Percentiles rank a stretch among this genome's conserved stretches.
Evolutionary conservation across 1,140 invertebrate species (phyloP).

Genomic region (Bombus sylvicola): DNA sequence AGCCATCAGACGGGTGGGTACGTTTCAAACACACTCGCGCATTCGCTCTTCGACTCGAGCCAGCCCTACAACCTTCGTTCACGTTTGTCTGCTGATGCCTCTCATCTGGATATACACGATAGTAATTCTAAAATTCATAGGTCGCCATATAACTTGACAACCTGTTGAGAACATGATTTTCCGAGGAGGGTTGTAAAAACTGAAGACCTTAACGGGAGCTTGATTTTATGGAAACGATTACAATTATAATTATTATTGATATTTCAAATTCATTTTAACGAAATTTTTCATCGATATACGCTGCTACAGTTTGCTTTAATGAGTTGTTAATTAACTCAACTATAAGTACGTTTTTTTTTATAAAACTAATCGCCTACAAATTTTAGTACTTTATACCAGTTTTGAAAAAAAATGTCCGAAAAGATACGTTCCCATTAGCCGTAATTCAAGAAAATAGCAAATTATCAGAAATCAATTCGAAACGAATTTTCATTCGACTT

Average conservation of each 20-base stretch:
- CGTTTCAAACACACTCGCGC: background rate
- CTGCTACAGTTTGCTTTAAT: too few species aligned
- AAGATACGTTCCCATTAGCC: too few species aligned
- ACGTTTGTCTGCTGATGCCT: background rate
- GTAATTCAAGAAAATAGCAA: background rate
- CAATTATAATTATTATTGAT: too few species aligned
- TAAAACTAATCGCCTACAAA: fast-evolving
- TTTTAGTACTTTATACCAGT: background rate
- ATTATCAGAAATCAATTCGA: background rate
- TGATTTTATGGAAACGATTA: background rate
- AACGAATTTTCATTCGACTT: background rate
- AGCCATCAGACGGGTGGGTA: background rate
- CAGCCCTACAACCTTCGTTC: background rate
- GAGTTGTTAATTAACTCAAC: background rate
- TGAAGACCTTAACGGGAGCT: too few species aligned
- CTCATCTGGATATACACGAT: too few species aligned
- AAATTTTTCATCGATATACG: background rate
- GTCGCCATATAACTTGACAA: background rate
- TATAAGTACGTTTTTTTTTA: background rate
- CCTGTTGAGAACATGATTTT: background rate
- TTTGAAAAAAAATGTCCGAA: too few species aligned
- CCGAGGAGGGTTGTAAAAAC: background rate
- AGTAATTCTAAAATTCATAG: background rate
- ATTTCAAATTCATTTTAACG: background rate
- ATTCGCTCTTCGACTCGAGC: background rate